Conservation (phyloP, 92 coral and sea anemone genomes). For the Epizoanthus scotinus region DNA sequence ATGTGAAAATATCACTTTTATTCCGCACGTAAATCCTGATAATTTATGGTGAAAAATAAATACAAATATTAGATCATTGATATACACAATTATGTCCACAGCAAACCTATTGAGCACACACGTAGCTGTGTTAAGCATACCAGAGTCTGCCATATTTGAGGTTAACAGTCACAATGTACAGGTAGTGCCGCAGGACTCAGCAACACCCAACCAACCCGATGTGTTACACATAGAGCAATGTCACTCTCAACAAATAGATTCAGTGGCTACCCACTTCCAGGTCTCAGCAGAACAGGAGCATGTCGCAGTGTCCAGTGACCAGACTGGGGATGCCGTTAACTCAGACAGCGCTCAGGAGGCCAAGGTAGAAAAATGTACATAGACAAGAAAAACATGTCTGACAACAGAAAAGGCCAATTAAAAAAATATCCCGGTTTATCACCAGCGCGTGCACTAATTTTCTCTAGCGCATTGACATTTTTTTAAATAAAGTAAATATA, state of each 20-base stretch:
- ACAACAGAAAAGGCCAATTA: too few relatives aligned
- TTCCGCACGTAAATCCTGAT: too few relatives aligned
- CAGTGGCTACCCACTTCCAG: constrained; percentile 20
- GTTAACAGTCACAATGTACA: constrained; percentile 32
- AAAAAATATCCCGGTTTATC: too few relatives aligned
- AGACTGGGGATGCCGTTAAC: background rate
- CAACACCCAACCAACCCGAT: constrained; percentile 23
- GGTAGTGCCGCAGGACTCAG: constrained; percentile 12
- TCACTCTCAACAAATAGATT: background rate
- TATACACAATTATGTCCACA: background rate
- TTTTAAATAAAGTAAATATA: too few relatives aligned
- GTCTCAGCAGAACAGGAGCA: constrained; percentile 25
- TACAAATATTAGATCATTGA: background rate
- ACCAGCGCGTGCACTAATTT: too few relatives aligned
- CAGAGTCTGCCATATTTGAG: constrained; percentile 60
- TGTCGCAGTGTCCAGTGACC: background rate
- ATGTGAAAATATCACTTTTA: too few relatives aligned
- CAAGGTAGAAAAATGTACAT: constrained; percentile 16
- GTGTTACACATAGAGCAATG: constrained; percentile 36
- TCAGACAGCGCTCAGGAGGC: constrained; percentile 9
- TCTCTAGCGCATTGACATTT: too few relatives aligned
- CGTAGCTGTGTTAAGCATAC: constrained; percentile 63
- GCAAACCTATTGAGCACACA: constrained; percentile 58
- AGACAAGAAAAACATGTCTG: too few relatives aligned
- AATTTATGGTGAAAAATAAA: too few relatives aligned